Evolutionary conservation across 2,113 vertebrate genomes (phyloP), one percentile per base, ranked within the genome.

Genomic region (Columba livia): DNA sequence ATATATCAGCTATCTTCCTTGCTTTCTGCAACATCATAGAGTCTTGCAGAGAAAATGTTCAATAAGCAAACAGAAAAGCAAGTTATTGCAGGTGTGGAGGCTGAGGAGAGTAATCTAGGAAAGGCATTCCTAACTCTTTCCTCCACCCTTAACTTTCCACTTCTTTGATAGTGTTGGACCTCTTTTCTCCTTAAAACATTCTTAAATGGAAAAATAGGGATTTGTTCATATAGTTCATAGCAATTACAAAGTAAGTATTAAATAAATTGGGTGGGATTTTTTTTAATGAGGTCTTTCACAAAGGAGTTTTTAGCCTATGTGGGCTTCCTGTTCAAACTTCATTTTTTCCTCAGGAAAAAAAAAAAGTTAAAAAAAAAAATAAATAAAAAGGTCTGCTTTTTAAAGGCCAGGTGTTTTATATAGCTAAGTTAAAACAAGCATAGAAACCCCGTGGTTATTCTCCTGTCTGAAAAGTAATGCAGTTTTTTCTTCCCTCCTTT

Each of bases 321-420:
- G 54, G 78, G 9, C 66, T 89, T 96, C 58, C 56, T 91, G 51
- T 53, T 94, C 54, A 79, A 93, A 25, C 31, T 82, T 78, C 62
- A 70, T 79, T 54, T 85, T 92, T 78, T 84, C 85, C 56, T 70
- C 5, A 47, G 62, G 88, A 60, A 74, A 95, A 78, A 53, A 88
- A 75, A 29, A 74, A 21, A 53, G 12, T 44, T 44, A 19, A 70
- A 23, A 71, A 70, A 23, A 71, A 34, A 62, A 69, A 11, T 40
- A 70, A 38, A 56, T 15, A n/a, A 51, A 69, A 6, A n/a, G 66
- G 42, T n/a, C 57, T 86, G 61, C 26, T 50, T 95, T 94, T 93
- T 94, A 51, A 91, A 42, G 85, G 20, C 96, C 95, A 97, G 96
- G 77, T 97, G 94, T 88, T 96, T 93, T 93, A 91, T 94, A 80